phyloP scores from a whole-genome alignment of 2,797 vertebrate species.

The Sardinella longiceps region DNA sequence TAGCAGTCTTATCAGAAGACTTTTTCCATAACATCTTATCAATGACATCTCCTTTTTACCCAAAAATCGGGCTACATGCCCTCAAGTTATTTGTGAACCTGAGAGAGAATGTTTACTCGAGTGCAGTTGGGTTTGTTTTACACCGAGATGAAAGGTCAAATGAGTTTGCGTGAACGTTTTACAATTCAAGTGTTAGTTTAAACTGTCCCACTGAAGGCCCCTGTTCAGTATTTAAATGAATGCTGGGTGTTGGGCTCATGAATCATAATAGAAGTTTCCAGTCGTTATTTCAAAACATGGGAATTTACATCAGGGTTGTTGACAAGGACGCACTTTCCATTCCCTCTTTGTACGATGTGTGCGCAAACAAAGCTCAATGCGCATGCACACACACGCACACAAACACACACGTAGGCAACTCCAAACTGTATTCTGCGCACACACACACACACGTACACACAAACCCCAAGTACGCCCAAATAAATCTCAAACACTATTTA shows the following conservation, averaged over 20 bases:
- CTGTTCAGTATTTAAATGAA: slow-evolving; percentile 35
- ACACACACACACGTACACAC: slow-evolving; percentile 1
- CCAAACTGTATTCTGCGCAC: not conserved
- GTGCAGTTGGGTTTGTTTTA: not conserved
- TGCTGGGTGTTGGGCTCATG: slow-evolving; percentile 50
- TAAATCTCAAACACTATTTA: not conserved
- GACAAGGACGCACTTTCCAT: slow-evolving; percentile 36
- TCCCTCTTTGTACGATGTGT: slow-evolving; percentile 40
- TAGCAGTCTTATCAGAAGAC: not conserved
- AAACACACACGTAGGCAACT: not conserved
- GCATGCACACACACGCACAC: slow-evolving; percentile 16
- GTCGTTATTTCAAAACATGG: slow-evolving; percentile 48
- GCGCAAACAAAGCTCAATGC: slow-evolving; percentile 51
- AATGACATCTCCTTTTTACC: not conserved
- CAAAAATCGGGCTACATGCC: not conserved
- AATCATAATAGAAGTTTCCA: slow-evolving; percentile 53
- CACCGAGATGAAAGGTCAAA: slow-evolving; percentile 5
- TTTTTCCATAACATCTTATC: not conserved
- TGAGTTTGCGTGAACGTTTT: not conserved
- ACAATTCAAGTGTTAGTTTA: slow-evolving; percentile 31
- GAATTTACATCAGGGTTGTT: slow-evolving; percentile 41
- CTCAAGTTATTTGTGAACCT: slow-evolving; percentile 8
- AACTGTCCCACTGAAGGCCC: slow-evolving; percentile 37
- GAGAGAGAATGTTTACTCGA: not conserved
- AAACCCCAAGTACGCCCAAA: not conserved